Base-by-base conservation (phyloP, 1,140 invertebrate genomes). In the Scaptomyza hsui region DNA sequence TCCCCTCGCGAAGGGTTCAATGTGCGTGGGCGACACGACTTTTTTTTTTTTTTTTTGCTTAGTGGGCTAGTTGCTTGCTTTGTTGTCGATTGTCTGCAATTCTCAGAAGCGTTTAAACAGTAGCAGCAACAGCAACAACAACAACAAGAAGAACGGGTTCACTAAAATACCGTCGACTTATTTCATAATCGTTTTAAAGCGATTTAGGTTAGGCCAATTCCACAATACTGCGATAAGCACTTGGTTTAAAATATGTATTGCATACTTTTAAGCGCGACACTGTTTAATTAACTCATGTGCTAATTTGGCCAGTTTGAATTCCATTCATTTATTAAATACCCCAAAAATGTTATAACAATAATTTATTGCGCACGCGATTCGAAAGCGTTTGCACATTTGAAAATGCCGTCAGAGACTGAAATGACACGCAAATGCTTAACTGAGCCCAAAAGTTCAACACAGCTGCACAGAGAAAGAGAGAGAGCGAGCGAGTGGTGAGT, bases 351-450 rank as follows among this genome's bases (percentile, higher is more conserved):
- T 67, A 16, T 61, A 72, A 59, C 41, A 57, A 48, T 60, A 48
- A 48, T 19, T 37, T 49, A 18, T 15, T 49, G 69, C 35, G 32
- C 26, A 26, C n/a, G 16, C 59, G 44, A 37, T 71, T 24, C 12
- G 19, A 61, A 42, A 45, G 42, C 75, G 78, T 78, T 71, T 49
- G 41, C 56, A 60, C 82, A 61, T 55, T 78, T 19, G 42, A 47
- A 78, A 88, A 82, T 86, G 75, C 83, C 82, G 75, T 88, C 74
- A 88, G 71, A 86, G 83, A 86, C 82, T 86, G 42, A 70, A 56
- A 16, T 37, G 44, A 19, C 32, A 39, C 42, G 42, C n/a, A 37
- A 42, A 47, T 44, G 42, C 18, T 57, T n/a, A 60, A 49, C 51
- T 32, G 18, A 47, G 32, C 16, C 4, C 12, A n/a, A n/a, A 53